Base-by-base conservation (phyloP, 1,140 invertebrate species). In the Saccostrea cuccullata region DNA sequence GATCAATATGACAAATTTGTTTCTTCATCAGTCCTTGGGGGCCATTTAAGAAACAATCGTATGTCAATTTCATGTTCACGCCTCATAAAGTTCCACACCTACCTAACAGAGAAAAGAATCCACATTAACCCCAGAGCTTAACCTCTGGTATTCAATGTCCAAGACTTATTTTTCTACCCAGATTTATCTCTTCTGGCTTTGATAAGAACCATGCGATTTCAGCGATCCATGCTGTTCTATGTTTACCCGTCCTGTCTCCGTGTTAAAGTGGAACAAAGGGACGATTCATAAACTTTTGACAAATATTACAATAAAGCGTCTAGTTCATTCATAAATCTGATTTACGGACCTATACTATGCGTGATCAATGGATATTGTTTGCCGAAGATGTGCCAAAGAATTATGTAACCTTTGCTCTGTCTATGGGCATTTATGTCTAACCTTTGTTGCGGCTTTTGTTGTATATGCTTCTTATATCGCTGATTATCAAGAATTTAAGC, bases 221-320 rank as follows among this genome's bases (percentile, higher is more conserved):
- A 30, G 26, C 70, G 70, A 77, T 77, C 70, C 70, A 36, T 77
- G 70, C 26, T 36, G 70, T 77, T 26, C 26, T 40, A 77, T 77
- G 70, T 15, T 77, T 77, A 77, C 70, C 26, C 26, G 70, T 15
- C 6, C 70, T 77, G 26, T 77, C 70, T 77, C 70, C 26, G 23
- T 15, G 23, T 36, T 30, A 12, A 36, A 15, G 26, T 30, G 12
- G 26, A 30, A 77, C 70, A 77, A 77, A 77, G 70, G 70, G 70
- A 30, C 70, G 30, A 77, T 77, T 77, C 70, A 77, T 77, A 77
- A 77, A 77, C 70, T 77, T 77, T 77, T 77, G 70, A 77, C 70
- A 77, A 26, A 36, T 77, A 77, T 77, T 77, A 77, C 70, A 77
- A 77, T 77, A 30, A 77, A 77, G 26, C 26, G 70, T 77, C 70